Conservation (phyloP, 2,888 invertebrate genomes). For the Coecobrya sp. region DNA sequence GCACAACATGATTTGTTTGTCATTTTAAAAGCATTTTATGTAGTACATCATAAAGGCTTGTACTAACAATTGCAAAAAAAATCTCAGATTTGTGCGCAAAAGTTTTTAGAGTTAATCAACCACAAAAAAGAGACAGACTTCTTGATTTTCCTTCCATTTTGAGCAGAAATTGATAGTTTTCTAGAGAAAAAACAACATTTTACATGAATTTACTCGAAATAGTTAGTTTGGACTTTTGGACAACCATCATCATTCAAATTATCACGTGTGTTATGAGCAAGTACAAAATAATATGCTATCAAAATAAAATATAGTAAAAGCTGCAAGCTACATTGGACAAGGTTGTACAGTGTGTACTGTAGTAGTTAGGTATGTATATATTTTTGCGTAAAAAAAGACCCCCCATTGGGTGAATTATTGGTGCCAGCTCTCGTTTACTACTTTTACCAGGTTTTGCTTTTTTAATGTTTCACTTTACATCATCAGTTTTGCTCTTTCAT, state of each 20-base stretch:
- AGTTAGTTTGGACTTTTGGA: conserved; percentile 64
- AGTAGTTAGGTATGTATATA: not conserved
- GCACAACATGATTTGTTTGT: conserved; percentile 61
- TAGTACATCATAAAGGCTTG: conserved; percentile 5
- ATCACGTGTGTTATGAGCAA: conserved; percentile 59
- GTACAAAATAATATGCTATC: not conserved
- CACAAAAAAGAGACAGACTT: conserved; percentile 34
- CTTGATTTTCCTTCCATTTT: conserved; percentile 67
- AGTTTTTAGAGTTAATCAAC: not conserved
- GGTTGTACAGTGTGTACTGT: not conserved
- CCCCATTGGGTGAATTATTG: conserved; percentile 73
- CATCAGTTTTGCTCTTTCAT: conserved; percentile 37
- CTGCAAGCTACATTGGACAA: not conserved
- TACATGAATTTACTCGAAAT: conserved; percentile 31
- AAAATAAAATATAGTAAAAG: not conserved
- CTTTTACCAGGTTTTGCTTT: conserved; percentile 57
- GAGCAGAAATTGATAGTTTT: conserved; percentile 79
- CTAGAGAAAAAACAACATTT: conserved; percentile 46
- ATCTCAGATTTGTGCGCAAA: not conserved
- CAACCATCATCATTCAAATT: conserved; percentile 74
- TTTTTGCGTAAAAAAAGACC: conserved; percentile 4
- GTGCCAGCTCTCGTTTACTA: conserved; percentile 69
- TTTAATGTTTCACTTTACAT: conserved; percentile 18
- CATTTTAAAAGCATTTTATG: conserved; percentile 60
- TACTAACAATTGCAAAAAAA: not conserved